These are phyloP conservation scores for Ornithoptera alexandrae DNA, from an alignment of 2,888 invertebrate genomes.

Conservation along the genomic window DNA sequence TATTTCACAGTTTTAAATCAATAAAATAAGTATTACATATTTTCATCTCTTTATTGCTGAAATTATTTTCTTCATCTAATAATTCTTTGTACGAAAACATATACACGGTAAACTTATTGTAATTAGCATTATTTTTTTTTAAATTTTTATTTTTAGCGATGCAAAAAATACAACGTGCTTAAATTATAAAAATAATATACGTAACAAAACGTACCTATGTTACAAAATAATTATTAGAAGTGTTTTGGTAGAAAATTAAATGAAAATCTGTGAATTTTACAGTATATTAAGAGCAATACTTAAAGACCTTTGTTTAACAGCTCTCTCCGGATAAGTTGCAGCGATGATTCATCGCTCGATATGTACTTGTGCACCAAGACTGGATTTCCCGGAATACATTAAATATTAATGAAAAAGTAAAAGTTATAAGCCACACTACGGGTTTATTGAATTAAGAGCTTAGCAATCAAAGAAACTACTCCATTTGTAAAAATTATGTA, in stretches of 20 bases:
- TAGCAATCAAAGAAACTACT: conserved; percentile 19
- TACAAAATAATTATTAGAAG: too few relatives aligned
- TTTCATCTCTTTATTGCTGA: too few relatives aligned
- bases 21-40: too few relatives aligned
- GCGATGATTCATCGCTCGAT: conserved; percentile 69
- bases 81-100: too few relatives aligned
- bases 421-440: conserved; percentile 5
- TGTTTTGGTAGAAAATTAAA: too few relatives aligned
- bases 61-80: too few relatives aligned
- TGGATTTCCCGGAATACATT: conserved; percentile 48
- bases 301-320: conserved; percentile 44
- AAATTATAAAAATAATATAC: too few relatives aligned
- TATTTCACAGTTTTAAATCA: too few relatives aligned
- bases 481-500: not conserved
- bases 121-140: too few relatives aligned
- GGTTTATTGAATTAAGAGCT: conserved; percentile 3
- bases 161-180: conserved; percentile 1
- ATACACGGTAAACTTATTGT: too few relatives aligned
- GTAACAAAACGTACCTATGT: too few relatives aligned
- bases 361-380: conserved; percentile 56
- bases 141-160: too few relatives aligned
- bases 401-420: conserved; percentile 32
- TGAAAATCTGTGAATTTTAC: conserved; percentile 1
- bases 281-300: conserved; percentile 17
- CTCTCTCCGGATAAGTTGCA: conserved; percentile 60